Base-by-base conservation (phyloP, 2,888 invertebrate genomes). In the Eueremaeus valkanovi region DNA sequence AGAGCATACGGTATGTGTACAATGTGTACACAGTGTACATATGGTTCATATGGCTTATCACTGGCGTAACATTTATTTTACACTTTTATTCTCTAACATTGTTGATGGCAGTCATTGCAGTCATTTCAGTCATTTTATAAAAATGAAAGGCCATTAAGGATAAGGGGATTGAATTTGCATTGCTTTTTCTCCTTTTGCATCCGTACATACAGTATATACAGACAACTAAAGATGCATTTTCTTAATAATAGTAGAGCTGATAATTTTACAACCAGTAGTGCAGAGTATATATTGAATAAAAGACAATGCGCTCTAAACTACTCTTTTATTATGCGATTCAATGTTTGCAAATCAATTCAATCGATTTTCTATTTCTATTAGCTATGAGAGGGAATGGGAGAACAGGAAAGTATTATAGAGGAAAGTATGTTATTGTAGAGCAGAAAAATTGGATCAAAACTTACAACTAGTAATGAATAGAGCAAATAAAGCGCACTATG, bases 141-240 rank as follows among this genome's bases (percentile, higher is more conserved):
- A 66, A 66, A 66, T 66, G 66, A 66, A 66, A 66, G 6, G n/a
- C 61, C 66, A 66, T 66, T 66, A 66, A 66, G 36, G 66, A 66
- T 66, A 66, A 66, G 66, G 66, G 66, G 33, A 66, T 66, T 33
- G 66, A 66, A n/a, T 66, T 66, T 66, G n/a, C n/a, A n/a, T n/a
- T n/a, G n/a, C n/a, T n/a, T n/a, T n/a, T n/a, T n/a, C n/a, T n/a
- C n/a, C n/a, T n/a, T n/a, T n/a, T n/a, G n/a, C n/a, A n/a, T n/a
- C n/a, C n/a, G n/a, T n/a, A n/a, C n/a, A n/a, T n/a, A n/a, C n/a
- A n/a, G n/a, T n/a, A n/a, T n/a, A n/a, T n/a, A n/a, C n/a, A n/a
- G n/a, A n/a, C n/a, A n/a, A n/a, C n/a, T n/a, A n/a, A n/a, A n/a
- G n/a, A n/a, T n/a, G n/a, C 61, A 55, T 29, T 29, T 61, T 24